These are phyloP conservation scores for Scytalopus superciliaris DNA, from an alignment of 2,113 vertebrate genomes.

Conservation along the genomic window DNA sequence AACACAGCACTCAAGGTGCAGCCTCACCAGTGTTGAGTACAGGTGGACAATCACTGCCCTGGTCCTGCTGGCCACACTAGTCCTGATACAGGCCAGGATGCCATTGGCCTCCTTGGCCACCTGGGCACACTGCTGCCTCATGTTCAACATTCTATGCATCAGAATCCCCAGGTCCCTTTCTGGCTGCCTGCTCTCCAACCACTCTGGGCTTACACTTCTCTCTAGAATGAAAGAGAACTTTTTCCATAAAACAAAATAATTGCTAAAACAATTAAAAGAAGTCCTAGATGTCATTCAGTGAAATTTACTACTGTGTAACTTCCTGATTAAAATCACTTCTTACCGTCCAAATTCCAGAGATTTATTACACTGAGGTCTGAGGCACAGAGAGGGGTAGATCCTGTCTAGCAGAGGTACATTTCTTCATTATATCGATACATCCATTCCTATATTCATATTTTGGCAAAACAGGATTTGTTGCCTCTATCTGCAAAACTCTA, in stretches of 20 bases:
- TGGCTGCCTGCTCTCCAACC: too few relatives aligned
- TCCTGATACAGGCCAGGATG: too few relatives aligned
- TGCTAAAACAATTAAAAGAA: not conserved
- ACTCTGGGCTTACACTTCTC: not conserved
- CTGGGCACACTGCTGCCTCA: too few relatives aligned
- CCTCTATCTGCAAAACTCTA: slow-evolving; percentile 66
- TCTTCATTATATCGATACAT: slow-evolving; percentile 71
- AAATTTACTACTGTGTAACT: not conserved
- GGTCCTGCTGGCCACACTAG: too few relatives aligned
- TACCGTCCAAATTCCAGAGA: slow-evolving; percentile 61
- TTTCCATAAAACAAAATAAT: not conserved
- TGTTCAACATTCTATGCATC: too few relatives aligned
- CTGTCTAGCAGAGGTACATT: slow-evolving; percentile 64
- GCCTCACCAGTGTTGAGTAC: too few relatives aligned
- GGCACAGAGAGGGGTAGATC: slow-evolving; percentile 65
- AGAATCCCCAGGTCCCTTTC: too few relatives aligned
- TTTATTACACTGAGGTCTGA: slow-evolving; percentile 69
- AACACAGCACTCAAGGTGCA: too few relatives aligned
- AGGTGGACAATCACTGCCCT: too few relatives aligned
- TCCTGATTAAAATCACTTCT: slow-evolving; percentile 73
- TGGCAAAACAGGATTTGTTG: slow-evolving; percentile 70
- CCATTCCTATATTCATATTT: slow-evolving; percentile 75
- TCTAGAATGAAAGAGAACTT: not conserved
- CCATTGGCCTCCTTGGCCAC: too few relatives aligned
- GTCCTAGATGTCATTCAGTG: not conserved